A percentile compares a stretch with the other conserved stretches of the same genome.
These are phyloP conservation scores for Tachysurus vachellii DNA, from an alignment of 2,113 vertebrate genomes.

Conservation along the genomic window DNA sequence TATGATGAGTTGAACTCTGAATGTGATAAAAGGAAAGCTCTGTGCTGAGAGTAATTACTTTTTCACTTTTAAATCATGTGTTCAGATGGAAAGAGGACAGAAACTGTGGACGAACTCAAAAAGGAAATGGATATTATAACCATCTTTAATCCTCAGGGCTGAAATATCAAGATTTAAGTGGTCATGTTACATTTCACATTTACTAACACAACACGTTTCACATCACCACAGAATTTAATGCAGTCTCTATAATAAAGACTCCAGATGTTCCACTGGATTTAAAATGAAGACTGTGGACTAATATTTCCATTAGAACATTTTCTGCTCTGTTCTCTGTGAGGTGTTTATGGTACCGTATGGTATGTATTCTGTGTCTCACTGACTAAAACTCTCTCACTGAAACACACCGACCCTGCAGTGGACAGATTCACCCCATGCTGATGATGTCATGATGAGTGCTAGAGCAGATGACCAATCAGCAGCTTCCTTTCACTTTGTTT, in stretches of 20 bases:
- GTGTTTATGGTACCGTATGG: neutral
- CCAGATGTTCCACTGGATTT: neutral
- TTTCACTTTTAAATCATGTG: neutral
- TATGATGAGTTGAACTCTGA: constrained; percentile 22
- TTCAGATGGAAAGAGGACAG: neutral
- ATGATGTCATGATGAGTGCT: neutral
- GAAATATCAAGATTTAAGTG: neutral
- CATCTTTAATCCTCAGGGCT: constrained; percentile 6
- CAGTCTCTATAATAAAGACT: neutral
- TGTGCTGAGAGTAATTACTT: constrained; percentile 16
- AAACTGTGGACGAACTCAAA: neutral
- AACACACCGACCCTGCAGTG: neutral
- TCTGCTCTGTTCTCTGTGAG: neutral
- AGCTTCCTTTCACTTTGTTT: neutral
- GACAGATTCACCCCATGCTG: neutral
- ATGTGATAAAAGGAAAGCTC: constrained; percentile 12
- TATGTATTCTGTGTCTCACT: neutral
- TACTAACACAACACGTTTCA: neutral
- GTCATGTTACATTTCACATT: neutral
- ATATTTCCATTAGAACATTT: neutral
- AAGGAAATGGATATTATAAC: neutral
- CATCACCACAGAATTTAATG: neutral
- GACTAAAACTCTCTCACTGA: neutral
- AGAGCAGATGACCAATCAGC: neutral
- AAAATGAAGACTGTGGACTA: neutral